Evolutionary conservation across 1,140 invertebrate species (phyloP).

Genomic region (Orius insidiosus): DNA sequence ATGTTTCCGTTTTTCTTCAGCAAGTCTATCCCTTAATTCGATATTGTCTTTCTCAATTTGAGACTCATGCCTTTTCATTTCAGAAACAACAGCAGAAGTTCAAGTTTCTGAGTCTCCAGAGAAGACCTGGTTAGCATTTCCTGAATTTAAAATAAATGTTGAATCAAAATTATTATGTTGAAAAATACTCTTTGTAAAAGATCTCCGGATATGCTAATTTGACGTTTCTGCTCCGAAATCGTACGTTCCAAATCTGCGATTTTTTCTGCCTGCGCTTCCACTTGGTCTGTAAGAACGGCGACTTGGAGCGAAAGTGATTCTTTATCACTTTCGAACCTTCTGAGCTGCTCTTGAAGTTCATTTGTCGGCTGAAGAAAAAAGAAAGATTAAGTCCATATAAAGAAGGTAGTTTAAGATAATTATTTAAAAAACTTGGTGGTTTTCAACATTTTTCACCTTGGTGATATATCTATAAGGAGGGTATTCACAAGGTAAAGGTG

Average conservation of each 20-base stretch:
- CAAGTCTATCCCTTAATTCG: conserved; percentile 37
- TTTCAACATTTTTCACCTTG: conserved; percentile 4
- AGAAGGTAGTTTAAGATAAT: too few species aligned
- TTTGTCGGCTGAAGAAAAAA: conserved; percentile 16
- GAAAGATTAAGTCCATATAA: not conserved
- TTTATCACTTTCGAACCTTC: conserved; percentile 70
- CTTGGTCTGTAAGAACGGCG: conserved; percentile 76
- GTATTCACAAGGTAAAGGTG: conserved; percentile 5
- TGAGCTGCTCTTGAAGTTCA: conserved; percentile 41
- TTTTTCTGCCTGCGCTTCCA: conserved; percentile 80
- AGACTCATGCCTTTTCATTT: conserved; percentile 67
- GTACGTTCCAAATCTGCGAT: conserved; percentile 74
- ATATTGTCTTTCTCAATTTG: conserved; percentile 69
- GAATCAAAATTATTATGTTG: too few species aligned
- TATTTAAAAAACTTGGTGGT: not conserved
- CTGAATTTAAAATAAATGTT: conserved; percentile 29
- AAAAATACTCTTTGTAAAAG: conserved; percentile 54
- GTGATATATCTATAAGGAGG: conserved; percentile 1
- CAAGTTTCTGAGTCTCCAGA: conserved; percentile 82
- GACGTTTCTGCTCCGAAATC: conserved; percentile 58
- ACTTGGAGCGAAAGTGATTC: conserved; percentile 74
- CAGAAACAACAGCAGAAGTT: conserved; percentile 79
- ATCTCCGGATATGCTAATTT: conserved; percentile 63
- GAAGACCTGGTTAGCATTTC: conserved; percentile 72
- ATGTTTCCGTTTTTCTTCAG: conserved; percentile 23